phyloP scores from a whole-genome alignment of 2,888 invertebrate genomes.

The Ganaspis brasiliensis region DNA sequence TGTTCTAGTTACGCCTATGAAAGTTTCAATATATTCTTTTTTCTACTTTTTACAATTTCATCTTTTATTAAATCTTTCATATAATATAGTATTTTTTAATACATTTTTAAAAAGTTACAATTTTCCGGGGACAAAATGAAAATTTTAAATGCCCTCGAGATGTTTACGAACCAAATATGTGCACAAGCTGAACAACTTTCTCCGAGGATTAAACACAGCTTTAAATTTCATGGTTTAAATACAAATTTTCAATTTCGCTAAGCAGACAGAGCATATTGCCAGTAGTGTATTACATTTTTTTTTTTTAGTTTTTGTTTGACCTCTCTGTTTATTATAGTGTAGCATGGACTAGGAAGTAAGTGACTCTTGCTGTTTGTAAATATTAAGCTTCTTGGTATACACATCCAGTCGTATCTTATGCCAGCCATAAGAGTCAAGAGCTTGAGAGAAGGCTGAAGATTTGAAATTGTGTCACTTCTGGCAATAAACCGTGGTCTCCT shows the following conservation, averaged over 20 bases:
- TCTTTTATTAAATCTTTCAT: no score
- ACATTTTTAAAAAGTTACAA: no score
- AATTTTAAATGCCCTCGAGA: no score
- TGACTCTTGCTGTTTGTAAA: slow-evolving; percentile 24
- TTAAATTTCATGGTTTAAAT: neutral
- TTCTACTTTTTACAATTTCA: no score
- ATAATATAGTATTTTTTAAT: no score
- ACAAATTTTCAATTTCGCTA: slow-evolving; percentile 6
- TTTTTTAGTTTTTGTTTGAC: neutral
- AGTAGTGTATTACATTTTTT: neutral
- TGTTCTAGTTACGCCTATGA: no score
- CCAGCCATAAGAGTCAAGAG: slow-evolving; percentile 4
- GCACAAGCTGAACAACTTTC: no score
- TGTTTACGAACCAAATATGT: no score
- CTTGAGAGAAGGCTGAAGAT: slow-evolving; percentile 47
- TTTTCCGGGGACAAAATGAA: no score
- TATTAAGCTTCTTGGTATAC: slow-evolving; percentile 36
- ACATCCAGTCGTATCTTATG: slow-evolving; percentile 30
- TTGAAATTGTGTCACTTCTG: slow-evolving; percentile 61
- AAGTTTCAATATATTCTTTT: no score
- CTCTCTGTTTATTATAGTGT: slow-evolving; percentile 7
- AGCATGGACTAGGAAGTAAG: neutral
- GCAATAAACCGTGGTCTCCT: slow-evolving; percentile 54
- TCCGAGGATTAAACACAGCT: no score
- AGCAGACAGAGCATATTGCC: neutral